A percentile compares a stretch with the other conserved stretches of the same genome.
phyloP scores from a whole-genome alignment of 1,140 invertebrate species.

The Caenorhabditis brenneri region DNA sequence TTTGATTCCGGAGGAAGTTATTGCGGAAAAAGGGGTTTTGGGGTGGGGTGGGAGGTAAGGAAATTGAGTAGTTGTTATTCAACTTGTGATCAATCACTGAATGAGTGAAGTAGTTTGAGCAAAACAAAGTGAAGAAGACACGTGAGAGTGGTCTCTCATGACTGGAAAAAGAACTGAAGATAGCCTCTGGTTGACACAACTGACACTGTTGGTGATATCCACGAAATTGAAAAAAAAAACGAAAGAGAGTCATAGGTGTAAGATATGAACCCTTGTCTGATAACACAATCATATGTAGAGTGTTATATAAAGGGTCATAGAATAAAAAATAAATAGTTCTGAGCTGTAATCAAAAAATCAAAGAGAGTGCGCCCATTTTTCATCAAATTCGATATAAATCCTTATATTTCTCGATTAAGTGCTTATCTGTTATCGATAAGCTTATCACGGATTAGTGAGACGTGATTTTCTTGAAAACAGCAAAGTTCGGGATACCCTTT shows the following conservation, averaged over 20 bases:
- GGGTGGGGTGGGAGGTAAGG: too few relatives aligned
- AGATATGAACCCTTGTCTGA: not conserved
- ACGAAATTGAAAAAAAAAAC: not conserved
- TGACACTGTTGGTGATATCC: conserved; percentile 16
- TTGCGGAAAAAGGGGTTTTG: not conserved
- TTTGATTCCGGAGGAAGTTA: not conserved
- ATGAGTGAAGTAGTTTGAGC: not conserved
- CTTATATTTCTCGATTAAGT: not conserved
- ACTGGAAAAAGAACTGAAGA: conserved; percentile 23
- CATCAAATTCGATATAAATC: not conserved
- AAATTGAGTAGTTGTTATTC: conserved; percentile 26
- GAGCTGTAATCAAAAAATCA: not conserved
- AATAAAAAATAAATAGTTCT: too few relatives aligned
- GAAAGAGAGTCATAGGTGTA: not conserved
- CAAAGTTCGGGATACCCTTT: not conserved
- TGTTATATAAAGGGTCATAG: not conserved
- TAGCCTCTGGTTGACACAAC: conserved; percentile 15
- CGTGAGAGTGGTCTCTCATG: conserved; percentile 31
- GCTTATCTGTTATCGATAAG: not conserved
- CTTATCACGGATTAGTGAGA: conserved; percentile 6
- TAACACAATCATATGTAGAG: not conserved
- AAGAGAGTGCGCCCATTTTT: not conserved
- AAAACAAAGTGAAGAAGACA: conserved; percentile 10
- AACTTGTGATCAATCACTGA: conserved; percentile 17
- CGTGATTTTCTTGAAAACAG: not conserved